A percentile compares a stretch with the other conserved stretches of the same genome.
Evolutionary conservation across 2,888 invertebrate genomes (phyloP).

Genomic region (Dryadula phaetusa): DNA sequence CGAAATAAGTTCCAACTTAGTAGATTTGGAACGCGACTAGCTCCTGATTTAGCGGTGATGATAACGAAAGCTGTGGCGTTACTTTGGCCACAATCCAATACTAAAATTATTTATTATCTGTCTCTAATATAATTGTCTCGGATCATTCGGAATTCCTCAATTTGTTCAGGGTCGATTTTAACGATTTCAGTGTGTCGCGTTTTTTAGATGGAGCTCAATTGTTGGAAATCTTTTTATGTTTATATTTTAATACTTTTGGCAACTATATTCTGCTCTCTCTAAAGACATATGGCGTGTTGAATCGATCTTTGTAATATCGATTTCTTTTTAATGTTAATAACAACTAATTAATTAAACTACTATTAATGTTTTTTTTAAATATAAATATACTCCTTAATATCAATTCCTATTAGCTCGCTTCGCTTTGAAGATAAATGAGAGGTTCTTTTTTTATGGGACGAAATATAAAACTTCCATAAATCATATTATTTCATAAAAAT

Average conservation of each 20-base stretch:
- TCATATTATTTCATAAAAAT: neutral
- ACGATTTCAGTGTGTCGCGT: conserved; percentile 24
- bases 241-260: neutral
- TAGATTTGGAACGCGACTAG: conserved; percentile 11
- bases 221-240: neutral
- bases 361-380: too few species aligned
- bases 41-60: conserved; percentile 42
- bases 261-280: neutral
- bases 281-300: neutral
- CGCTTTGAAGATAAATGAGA: too few species aligned
- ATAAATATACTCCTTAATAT: too few species aligned
- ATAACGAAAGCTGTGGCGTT: conserved; percentile 23
- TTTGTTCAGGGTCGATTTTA: conserved; percentile 28
- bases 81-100: conserved; percentile 40
- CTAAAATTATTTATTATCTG: conserved; percentile 41
- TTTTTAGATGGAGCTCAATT: neutral
- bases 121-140: conserved; percentile 34
- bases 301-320: neutral
- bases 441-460: too few species aligned
- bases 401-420: too few species aligned
- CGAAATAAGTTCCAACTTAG: conserved; percentile 20
- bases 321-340: too few species aligned
- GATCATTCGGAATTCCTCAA: conserved; percentile 24
- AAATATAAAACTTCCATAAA: neutral
- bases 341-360: too few species aligned